These are phyloP conservation scores for Rhinoptilus africanus DNA, from an alignment of 2,113 vertebrate genomes.

Conservation along the genomic window DNA sequence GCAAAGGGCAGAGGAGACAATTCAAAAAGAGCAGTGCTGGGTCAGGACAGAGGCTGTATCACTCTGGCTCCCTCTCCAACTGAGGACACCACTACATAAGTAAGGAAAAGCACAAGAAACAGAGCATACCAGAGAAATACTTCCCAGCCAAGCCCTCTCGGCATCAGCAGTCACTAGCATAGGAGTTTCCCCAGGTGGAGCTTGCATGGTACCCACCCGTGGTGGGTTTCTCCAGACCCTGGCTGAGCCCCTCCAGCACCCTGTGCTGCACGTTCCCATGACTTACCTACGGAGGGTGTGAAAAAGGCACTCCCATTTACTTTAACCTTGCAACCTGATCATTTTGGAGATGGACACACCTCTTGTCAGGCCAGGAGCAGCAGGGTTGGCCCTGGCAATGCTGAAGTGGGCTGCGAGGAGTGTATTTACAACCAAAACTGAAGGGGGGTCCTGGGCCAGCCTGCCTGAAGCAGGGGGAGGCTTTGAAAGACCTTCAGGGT, in stretches of 20 bases:
- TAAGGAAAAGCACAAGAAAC: neutral
- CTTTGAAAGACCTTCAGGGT: neutral
- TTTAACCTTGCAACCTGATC: neutral
- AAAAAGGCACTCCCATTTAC: neutral
- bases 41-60: neutral
- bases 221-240: neutral
- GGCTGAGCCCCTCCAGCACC: neutral
- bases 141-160: neutral
- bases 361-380: neutral
- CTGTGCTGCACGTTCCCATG: neutral
- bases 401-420: accelerated
- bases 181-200: neutral
- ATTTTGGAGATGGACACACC: neutral
- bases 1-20: neutral
- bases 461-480: neutral
- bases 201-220: neutral
- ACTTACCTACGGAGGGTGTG: neutral
- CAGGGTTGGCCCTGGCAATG: accelerated
- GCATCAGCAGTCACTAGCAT: neutral
- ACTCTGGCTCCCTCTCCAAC: neutral
- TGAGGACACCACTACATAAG: neutral
- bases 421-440: neutral
- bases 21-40: neutral
- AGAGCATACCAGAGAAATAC: neutral
- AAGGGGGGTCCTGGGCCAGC: accelerated